Percentiles rank a stretch among this genome's conserved stretches.
Conservation (phyloP, 2,888 invertebrate genomes). For the Lampropteryx suffumata region DNA sequence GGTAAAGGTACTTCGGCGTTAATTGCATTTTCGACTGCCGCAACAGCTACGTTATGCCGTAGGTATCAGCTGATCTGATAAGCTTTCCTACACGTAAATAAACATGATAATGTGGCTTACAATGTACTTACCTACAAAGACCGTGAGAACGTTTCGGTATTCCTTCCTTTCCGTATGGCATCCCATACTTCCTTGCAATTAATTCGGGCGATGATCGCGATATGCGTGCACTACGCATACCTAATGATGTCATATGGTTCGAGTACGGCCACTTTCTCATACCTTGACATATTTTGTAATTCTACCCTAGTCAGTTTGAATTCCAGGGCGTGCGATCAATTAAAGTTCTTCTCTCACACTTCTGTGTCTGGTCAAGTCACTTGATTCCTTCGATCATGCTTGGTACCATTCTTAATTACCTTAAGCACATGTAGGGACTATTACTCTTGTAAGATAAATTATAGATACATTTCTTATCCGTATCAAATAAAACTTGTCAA, state of each 20-base stretch:
- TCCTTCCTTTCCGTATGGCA: slow-evolving; percentile 68
- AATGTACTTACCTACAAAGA: slow-evolving; percentile 38
- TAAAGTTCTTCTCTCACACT: slow-evolving; percentile 24
- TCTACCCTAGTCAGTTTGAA: slow-evolving; percentile 31
- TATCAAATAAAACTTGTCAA: not conserved
- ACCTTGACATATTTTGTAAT: slow-evolving; percentile 43
- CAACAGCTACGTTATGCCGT: slow-evolving; percentile 10
- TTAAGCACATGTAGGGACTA: too few species aligned
- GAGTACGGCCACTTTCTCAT: slow-evolving; percentile 61
- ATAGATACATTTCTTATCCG: too few species aligned
- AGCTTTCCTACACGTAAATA: slow-evolving; percentile 25
- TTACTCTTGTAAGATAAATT: too few species aligned
- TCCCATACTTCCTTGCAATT: slow-evolving; percentile 74
- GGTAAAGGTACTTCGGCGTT: slow-evolving; percentile 20
- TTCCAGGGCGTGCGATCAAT: slow-evolving; percentile 29
- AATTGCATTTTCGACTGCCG: slow-evolving; percentile 15
- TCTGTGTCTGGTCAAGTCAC: slow-evolving; percentile 1
- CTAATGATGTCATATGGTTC: slow-evolving; percentile 69
- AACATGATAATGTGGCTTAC: slow-evolving; percentile 27
- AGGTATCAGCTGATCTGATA: slow-evolving; percentile 23
- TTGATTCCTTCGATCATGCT: not conserved
- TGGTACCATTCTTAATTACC: too few species aligned
- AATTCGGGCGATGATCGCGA: slow-evolving; percentile 75
- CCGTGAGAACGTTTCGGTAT: slow-evolving; percentile 65
- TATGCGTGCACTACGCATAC: slow-evolving; percentile 66